Conservation (phyloP, 2,797 vertebrate species). For the Pithecia hirsuta region DNA sequence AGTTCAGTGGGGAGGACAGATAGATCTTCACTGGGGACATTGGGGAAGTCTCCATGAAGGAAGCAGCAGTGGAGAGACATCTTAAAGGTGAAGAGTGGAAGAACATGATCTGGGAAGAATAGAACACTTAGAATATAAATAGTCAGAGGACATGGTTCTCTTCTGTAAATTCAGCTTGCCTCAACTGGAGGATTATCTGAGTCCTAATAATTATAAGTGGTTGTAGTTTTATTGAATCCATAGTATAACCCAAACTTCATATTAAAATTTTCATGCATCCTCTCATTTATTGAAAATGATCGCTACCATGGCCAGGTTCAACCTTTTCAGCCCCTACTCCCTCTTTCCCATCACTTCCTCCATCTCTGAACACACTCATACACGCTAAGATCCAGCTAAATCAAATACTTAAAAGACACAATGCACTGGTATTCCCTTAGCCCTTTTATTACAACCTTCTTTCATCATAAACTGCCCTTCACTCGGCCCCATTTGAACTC, state of each 20-base stretch:
- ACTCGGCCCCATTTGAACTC: neutral
- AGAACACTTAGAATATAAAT: neutral
- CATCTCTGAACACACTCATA: neutral
- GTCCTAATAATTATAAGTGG: neutral
- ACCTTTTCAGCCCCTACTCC: neutral
- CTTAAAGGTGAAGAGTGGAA: neutral
- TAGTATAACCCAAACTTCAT: neutral
- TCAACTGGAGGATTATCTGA: neutral
- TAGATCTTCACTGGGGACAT: neutral
- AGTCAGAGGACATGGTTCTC: neutral
- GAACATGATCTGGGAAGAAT: neutral
- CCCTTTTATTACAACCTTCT: neutral
- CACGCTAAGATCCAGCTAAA: neutral
- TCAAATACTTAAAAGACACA: neutral
- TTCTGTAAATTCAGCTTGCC: neutral
- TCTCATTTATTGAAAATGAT: neutral
- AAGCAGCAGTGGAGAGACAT: neutral
- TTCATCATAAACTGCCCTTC: neutral
- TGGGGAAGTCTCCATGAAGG: neutral
- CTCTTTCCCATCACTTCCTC: neutral
- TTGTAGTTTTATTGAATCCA: neutral
- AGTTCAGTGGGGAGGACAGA: neutral
- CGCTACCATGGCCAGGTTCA: neutral
- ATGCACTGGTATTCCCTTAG: accelerated
- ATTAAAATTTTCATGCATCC: neutral